Percentiles rank a stretch among this genome's conserved stretches.
Conservation (phyloP, 2,113 vertebrate species). For the Gymnogyps californianus region DNA sequence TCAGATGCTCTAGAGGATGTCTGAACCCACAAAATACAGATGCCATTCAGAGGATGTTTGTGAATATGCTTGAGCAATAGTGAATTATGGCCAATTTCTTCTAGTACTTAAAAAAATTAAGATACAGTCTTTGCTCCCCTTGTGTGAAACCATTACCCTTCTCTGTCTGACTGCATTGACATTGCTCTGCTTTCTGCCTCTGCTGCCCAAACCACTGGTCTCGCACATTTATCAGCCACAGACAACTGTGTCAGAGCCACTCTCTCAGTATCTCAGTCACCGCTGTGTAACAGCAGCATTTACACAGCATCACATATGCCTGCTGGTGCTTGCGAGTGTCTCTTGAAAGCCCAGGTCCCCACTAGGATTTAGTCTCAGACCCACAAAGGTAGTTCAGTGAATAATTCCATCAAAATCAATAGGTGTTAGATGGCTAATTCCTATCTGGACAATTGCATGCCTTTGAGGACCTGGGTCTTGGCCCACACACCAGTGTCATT, state of each 20-base stretch:
- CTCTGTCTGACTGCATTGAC: not conserved
- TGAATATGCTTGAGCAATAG: not conserved
- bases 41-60: not conserved
- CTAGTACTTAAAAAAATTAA: not conserved
- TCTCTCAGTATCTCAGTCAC: not conserved
- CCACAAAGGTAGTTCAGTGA: not conserved
- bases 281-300: not conserved
- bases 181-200: not conserved
- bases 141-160: not conserved
- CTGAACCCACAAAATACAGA: not conserved
- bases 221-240: not conserved
- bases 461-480: not conserved
- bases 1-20: not conserved
- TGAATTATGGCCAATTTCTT: not conserved
- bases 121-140: not conserved
- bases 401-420: not conserved
- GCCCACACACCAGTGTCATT: not conserved
- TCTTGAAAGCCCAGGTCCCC: not conserved
- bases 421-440: not conserved
- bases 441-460: not conserved
- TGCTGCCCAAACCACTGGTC: not conserved
- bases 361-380: not conserved
- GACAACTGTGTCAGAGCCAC: not conserved
- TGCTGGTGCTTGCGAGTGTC: not conserved
- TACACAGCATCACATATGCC: not conserved